These are phyloP conservation scores for Melieria picta DNA, from an alignment of 2,888 invertebrate species.

Conservation along the genomic window DNA sequence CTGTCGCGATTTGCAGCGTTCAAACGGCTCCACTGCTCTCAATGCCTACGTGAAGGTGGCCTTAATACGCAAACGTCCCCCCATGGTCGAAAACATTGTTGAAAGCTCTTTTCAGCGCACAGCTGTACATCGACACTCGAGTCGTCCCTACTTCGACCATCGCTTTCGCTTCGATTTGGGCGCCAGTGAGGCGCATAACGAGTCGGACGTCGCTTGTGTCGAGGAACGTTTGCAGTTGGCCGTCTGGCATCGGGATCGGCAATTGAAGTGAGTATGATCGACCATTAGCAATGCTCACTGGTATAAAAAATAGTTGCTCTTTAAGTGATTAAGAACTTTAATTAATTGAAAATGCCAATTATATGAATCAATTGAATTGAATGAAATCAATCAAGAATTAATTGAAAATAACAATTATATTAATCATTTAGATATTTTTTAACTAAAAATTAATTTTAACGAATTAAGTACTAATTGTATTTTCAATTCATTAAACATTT, in stretches of 20 bases:
- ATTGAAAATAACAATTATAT: no score
- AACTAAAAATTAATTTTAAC: no score
- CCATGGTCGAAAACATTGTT: constrained; percentile 24
- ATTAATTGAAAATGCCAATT: no score
- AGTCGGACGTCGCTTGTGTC: constrained; percentile 12
- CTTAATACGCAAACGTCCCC: constrained; percentile 42
- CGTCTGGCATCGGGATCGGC: constrained; percentile 87
- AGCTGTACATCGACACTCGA: constrained; percentile 81
- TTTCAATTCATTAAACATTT: no score
- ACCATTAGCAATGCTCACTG: constrained; percentile 33
- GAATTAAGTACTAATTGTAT: no score
- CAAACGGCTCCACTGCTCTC: constrained; percentile 73
- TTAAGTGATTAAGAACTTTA: no score
- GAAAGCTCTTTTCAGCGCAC: constrained; percentile 77
- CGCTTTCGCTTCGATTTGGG: constrained; percentile 74
- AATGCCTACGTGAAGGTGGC: constrained; percentile 85
- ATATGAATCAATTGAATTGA: no score
- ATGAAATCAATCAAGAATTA: no score
- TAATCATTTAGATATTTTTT: no score
- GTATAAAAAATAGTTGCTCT: constrained; percentile 20
- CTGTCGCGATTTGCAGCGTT: constrained; percentile 77
- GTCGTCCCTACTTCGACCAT: constrained; percentile 83
- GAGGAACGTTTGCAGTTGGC: constrained; percentile 75
- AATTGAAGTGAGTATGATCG: constrained; percentile 75
- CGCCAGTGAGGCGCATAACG: neutral